phyloP scores from a whole-genome alignment of 2,888 invertebrate species.

The Agrilus biguttatus region DNA sequence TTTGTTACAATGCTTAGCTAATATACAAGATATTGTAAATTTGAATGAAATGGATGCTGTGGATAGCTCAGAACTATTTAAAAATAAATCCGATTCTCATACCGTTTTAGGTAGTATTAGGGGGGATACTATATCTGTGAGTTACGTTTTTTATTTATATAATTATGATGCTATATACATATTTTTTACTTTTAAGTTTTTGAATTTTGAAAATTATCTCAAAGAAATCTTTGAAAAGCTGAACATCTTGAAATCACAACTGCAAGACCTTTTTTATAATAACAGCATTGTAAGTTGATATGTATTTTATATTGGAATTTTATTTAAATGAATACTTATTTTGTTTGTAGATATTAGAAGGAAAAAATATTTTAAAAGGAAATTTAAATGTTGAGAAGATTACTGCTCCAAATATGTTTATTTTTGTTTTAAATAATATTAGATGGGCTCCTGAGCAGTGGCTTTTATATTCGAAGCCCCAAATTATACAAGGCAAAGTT shows the following conservation, averaged over 20 bases:
- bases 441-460: conserved; percentile 19
- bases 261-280: too few relatives aligned
- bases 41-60: neutral
- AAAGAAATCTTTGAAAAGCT: too few relatives aligned
- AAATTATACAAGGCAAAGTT: conserved; percentile 18
- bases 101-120: neutral
- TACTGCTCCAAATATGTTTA: conserved; percentile 11
- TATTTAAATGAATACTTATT: neutral
- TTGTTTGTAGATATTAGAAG: conserved; percentile 15
- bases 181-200: too few relatives aligned
- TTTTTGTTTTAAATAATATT: conserved; percentile 15
- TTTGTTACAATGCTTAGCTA: conserved; percentile 14
- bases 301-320: too few relatives aligned
- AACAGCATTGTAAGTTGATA: too few relatives aligned
- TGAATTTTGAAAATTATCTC: too few relatives aligned
- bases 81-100: neutral
- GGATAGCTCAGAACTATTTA: neutral
- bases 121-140: neutral
- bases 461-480: conserved; percentile 18
- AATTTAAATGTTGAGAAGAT: conserved; percentile 11
- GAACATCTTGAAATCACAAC: too few relatives aligned
- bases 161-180: too few relatives aligned
- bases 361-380: conserved; percentile 13
- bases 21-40: conserved; percentile 8
- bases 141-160: too few relatives aligned